Evolutionary conservation across 2,797 vertebrate species (phyloP).

Genomic region (Chiloscyllium punctatum): DNA sequence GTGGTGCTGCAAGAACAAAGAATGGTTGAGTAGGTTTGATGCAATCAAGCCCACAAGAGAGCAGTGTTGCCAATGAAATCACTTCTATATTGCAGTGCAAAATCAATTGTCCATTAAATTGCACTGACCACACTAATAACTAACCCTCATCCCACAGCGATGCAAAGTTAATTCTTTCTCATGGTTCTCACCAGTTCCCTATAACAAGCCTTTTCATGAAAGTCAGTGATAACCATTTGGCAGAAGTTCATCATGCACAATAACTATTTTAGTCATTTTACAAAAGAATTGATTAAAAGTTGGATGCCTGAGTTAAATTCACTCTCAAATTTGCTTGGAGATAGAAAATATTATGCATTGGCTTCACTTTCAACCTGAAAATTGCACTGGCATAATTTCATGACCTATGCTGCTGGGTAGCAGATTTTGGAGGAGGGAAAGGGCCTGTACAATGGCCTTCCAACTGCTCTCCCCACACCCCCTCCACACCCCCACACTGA

Average conservation of each 20-base stretch:
- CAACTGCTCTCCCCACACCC: too few species aligned
- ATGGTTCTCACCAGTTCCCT: neutral
- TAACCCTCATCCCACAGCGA: neutral
- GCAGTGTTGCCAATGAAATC: neutral
- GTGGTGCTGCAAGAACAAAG: conserved; percentile 4
- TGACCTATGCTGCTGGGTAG: too few species aligned
- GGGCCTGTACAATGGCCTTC: too few species aligned
- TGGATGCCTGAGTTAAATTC: neutral
- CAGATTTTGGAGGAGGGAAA: too few species aligned
- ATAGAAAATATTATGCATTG: neutral
- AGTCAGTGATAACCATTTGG: neutral
- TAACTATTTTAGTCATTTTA: neutral
- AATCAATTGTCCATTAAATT: conserved; percentile 34
- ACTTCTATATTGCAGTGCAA: neutral
- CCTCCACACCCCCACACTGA: too few species aligned
- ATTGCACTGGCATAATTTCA: neutral
- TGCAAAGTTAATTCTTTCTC: neutral
- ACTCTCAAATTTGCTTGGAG: neutral
- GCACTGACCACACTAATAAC: neutral
- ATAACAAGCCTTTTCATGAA: neutral
- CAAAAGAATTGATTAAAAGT: neutral
- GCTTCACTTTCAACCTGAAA: neutral
- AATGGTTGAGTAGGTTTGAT: neutral
- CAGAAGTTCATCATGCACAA: neutral
- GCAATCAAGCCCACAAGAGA: neutral